Percentiles rank a stretch among this genome's conserved stretches.
Conservation (phyloP, 2,888 invertebrate species). For the Conops quadrifasciatus region DNA sequence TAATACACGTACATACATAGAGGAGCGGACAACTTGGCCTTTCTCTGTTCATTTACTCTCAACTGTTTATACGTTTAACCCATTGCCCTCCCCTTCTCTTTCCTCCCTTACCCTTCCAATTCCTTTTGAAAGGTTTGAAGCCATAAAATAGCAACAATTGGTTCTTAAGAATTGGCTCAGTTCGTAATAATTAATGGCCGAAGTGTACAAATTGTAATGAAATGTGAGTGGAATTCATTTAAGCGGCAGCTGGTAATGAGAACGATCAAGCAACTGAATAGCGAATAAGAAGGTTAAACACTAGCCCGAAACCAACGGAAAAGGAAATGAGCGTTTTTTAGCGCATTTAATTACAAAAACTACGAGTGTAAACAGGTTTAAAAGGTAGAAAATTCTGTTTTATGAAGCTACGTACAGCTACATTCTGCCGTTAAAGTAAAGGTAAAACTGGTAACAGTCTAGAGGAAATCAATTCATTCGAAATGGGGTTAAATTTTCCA, state of each 20-base stretch:
- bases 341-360: slow-evolving; percentile 20
- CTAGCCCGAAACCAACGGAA: slow-evolving; percentile 1
- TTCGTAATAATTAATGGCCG: slow-evolving; percentile 36
- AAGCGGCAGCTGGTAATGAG: slow-evolving; percentile 32
- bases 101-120: too few relatives aligned
- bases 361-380: background rate
- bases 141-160: slow-evolving; percentile 35
- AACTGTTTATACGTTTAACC: background rate
- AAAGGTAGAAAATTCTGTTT: too few relatives aligned
- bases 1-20: too few relatives aligned
- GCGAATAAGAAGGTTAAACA: background rate
- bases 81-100: too few relatives aligned
- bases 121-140: too few relatives aligned
- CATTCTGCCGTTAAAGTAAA: too few relatives aligned
- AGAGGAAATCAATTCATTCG: too few relatives aligned
- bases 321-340: slow-evolving; percentile 26
- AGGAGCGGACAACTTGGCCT: background rate
- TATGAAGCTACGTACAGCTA: too few relatives aligned
- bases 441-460: too few relatives aligned
- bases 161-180: slow-evolving; percentile 32
- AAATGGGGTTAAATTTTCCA: too few relatives aligned
- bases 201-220: slow-evolving; percentile 35
- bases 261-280: slow-evolving; percentile 14
- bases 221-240: slow-evolving; percentile 37
- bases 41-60: background rate